Conservation (phyloP, 2,113 vertebrate genomes). For the Chitala chitala region DNA sequence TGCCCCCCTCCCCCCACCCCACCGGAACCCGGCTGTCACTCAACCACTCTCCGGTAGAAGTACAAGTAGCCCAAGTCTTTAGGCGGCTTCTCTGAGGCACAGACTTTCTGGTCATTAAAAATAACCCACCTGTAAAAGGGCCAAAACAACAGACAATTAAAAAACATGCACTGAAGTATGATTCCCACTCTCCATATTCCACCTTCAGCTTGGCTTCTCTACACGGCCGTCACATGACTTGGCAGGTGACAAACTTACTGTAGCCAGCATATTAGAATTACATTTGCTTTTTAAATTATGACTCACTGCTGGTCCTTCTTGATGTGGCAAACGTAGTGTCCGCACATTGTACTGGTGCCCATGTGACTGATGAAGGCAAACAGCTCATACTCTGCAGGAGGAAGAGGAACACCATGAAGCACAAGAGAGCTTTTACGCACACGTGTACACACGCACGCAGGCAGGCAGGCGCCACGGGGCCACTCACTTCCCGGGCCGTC, state of each 20-base stretch:
- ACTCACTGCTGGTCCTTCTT: slow-evolving; percentile 94
- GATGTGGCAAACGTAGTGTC: slow-evolving; percentile 98
- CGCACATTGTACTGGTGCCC: slow-evolving; percentile 98
- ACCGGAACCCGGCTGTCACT: slow-evolving; percentile 61
- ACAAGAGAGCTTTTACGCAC: neutral
- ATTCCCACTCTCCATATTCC: neutral
- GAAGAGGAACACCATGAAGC: neutral
- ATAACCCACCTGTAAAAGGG: slow-evolving; percentile 84
- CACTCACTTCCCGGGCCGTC: slow-evolving; percentile 87
- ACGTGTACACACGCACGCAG: neutral
- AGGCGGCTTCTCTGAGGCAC: slow-evolving; percentile 95
- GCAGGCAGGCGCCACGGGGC: neutral
- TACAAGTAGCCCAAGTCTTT: slow-evolving; percentile 98
- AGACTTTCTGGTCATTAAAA: slow-evolving; percentile 98
- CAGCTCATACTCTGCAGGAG: slow-evolving; percentile 81
- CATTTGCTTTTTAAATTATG: too few species aligned
- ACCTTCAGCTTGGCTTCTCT: too few species aligned
- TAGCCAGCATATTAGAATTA: too few species aligned
- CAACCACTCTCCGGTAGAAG: slow-evolving; percentile 87
- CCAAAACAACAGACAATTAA: neutral
- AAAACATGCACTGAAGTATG: neutral
- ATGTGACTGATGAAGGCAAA: slow-evolving; percentile 99
- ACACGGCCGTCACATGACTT: too few species aligned
- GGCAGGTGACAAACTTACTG: too few species aligned
- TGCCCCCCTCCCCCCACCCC: slow-evolving; percentile 32